Base-by-base conservation (phyloP, 2,797 vertebrate genomes). In the Melanotaenia nigrans region DNA sequence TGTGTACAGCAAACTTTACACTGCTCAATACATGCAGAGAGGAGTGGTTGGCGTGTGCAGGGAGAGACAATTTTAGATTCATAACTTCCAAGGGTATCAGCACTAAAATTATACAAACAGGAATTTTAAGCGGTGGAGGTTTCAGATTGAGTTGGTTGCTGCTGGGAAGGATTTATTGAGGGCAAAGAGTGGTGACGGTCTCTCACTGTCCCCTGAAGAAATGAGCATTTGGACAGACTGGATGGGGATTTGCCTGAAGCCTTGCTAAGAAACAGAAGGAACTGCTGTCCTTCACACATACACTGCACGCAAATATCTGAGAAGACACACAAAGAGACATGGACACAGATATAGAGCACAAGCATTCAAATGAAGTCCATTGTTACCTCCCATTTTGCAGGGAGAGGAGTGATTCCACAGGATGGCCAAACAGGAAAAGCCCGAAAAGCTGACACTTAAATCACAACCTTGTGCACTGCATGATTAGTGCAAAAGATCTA, bases 221-320 rank as follows among this genome's bases (percentile, higher is more conserved):
- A 78, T 61, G 53, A 81, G 42, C 57, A 57, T 74, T 84, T 83
- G 89, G 83, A 87, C 88, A 65, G 81, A 73, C 73, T 68, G 75
- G 68, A 78, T 22, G 75, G 76, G 65, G 68, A 68, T 71, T 76
- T 40, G 77, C 88, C 85, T 13, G 72, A 71, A 87, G 90, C 82
- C 72, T 61, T 79, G 28, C 71, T 58, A 69, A 73, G 85, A 83
- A 81, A 85, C 84, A 78, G 72, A 79, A 85, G 74, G 81, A 90
- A 87, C 87, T 85, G 87, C 84, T 89, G 89, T 82, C 87, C 90
- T 89, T 90, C 87, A 90, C 81, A 76, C 87, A 81, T 62, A 82
- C 71, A 22, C 75, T n/a, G 60, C 78, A 79, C 65, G 58, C 73
- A 73, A 51, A 83, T 62, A 49, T 57, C 30, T 40, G 11, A 22